Evolutionary conservation across 1,140 invertebrate species (phyloP), one percentile per base, ranked within the genome.

Genomic region (Anastrepha ludens): DNA sequence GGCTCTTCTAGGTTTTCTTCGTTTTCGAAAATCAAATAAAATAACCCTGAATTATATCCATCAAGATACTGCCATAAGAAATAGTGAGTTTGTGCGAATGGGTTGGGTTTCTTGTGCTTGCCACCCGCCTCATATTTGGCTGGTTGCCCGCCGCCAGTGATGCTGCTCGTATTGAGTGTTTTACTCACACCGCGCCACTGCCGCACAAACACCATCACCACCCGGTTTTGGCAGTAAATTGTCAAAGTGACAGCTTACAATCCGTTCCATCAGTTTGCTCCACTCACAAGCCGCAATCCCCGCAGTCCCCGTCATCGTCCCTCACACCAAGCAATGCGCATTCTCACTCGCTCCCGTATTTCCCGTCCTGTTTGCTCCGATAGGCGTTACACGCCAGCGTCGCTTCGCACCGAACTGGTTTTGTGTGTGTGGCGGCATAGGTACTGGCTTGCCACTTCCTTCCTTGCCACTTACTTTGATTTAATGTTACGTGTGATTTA

Each of bases 211-310:
- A 44, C 17, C 41, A 29, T 11, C 70, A n/a, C 44, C 44, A 74
- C 70, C 47, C 55, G 17, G 8, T 90, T 90, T 89, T 67, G 90
- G 89, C 90, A 90, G 91, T 92, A 92, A 92, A 92, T 92, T 92
- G 91, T 92, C 91, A 92, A 90, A 90, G 90, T 92, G 91, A 92
- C 91, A 92, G 90, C 88, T 89, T 60, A 88, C 89, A 87, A 87
- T 87, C 67, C 65, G 70, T 74, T 87, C 70, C 86, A 88, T 89
- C 88, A 89, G 89, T 70, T 87, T 67, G 50, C 58, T 55, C 17
- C 67, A 87, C 58, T 20, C 50, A 20, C n/a, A 47, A 74, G 64
- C 17, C 65, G 50, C 29, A 47, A 58, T 55, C 20, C 3, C n/a
- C 3, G 70, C 74, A 20, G 50, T 20, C 47, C 47, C 47, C 4